These are phyloP conservation scores for Protosalanx chinensis DNA, from an alignment of 2,797 vertebrate genomes.

Conservation along the genomic window DNA sequence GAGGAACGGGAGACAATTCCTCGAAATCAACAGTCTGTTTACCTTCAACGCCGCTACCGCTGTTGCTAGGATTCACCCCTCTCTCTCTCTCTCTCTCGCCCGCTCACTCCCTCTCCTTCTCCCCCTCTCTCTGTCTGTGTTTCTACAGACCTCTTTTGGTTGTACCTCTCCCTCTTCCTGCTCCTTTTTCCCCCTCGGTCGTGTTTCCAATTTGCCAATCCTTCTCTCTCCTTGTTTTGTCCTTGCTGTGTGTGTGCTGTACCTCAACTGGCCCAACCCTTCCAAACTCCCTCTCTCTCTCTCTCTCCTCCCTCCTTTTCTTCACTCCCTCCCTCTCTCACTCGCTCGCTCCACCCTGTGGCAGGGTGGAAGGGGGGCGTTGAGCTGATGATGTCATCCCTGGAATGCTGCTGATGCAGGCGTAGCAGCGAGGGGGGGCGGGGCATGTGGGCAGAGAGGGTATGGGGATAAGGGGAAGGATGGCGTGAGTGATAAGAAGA, in stretches of 20 bases:
- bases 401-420: constrained; percentile 76
- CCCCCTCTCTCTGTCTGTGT: constrained; percentile 22
- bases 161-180: constrained; percentile 19
- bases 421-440: constrained; percentile 46
- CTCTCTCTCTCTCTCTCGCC: constrained; percentile 32
- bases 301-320: constrained; percentile 41
- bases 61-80: constrained; percentile 28
- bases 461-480: not conserved
- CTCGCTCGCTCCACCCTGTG: constrained; percentile 68
- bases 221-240: constrained; percentile 46
- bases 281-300: constrained; percentile 31
- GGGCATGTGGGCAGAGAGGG: constrained; percentile 41
- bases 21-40: constrained; percentile 29
- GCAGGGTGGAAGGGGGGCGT: constrained; percentile 69
- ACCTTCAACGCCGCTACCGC: constrained; percentile 19
- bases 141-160: constrained; percentile 22
- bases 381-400: constrained; percentile 72
- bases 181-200: not conserved
- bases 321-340: constrained; percentile 39
- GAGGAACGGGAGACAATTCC: constrained; percentile 34
- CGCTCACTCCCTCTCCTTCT: not conserved
- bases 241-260: constrained; percentile 30
- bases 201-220: constrained; percentile 26
- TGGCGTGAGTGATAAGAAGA: not conserved
- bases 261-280: constrained; percentile 43